Conservation (phyloP, 2,113 vertebrate species). For the Marmota monax region DNA sequence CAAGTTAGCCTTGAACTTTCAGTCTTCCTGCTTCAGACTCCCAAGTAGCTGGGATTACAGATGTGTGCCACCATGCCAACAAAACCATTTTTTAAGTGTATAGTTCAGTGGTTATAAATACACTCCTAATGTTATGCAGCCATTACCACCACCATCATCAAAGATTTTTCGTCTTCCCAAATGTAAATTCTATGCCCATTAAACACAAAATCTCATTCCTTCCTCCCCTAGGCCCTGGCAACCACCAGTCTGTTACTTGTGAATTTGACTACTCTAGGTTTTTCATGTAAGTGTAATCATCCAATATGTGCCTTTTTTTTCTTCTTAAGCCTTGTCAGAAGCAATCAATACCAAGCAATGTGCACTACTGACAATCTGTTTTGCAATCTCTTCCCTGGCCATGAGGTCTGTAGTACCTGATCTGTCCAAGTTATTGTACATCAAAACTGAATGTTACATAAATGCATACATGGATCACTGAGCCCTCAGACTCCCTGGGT, state of each 20-base stretch:
- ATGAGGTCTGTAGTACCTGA: neutral
- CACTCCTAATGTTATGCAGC: too few relatives aligned
- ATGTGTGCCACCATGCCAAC: neutral
- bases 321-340: neutral
- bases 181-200: neutral
- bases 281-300: neutral
- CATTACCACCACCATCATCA: too few relatives aligned
- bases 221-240: neutral
- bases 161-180: neutral
- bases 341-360: neutral
- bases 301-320: neutral
- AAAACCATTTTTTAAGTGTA: neutral
- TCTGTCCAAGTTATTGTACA: neutral
- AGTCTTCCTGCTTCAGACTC: neutral
- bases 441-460: neutral
- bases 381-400: neutral
- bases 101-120: neutral
- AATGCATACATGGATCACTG: too few relatives aligned
- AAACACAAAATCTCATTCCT: neutral
- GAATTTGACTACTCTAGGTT: neutral
- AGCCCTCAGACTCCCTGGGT: fast-evolving
- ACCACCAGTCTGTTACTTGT: neutral
- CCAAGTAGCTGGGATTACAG: neutral
- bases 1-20: neutral
- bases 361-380: neutral